Evolutionary conservation across 1,140 invertebrate genomes (phyloP).

Genomic region (Bombus consobrinus): DNA sequence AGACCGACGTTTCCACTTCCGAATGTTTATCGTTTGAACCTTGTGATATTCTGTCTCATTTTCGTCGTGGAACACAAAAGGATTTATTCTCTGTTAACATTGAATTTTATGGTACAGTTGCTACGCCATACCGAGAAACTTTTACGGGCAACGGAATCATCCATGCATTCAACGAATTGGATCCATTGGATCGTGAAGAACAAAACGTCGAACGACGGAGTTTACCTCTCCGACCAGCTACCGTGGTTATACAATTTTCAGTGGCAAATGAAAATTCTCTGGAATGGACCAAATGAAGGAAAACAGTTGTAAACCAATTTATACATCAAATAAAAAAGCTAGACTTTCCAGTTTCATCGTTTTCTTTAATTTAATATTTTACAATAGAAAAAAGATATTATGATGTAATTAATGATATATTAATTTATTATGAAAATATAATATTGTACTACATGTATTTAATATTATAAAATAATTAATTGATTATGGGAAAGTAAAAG

Average conservation of each 20-base stretch:
- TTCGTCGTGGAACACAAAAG: background rate
- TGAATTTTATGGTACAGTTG: slow-evolving; percentile 49
- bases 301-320: background rate
- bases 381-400: too few relatives aligned
- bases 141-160: slow-evolving; percentile 40
- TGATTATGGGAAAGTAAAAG: background rate
- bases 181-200: slow-evolving; percentile 42
- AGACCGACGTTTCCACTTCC: background rate
- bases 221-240: background rate
- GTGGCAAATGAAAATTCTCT: background rate
- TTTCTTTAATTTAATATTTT: background rate
- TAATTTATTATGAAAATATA: too few relatives aligned
- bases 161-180: slow-evolving; percentile 51
- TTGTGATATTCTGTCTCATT: background rate
- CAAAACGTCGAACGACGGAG: slow-evolving; percentile 13
- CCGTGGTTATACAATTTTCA: background rate
- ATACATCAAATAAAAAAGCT: background rate
- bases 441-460: background rate
- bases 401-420: too few relatives aligned
- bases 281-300: background rate
- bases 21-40: background rate
- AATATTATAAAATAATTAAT: background rate
- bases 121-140: slow-evolving; percentile 30
- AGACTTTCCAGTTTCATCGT: background rate
- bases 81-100: slow-evolving; percentile 9